phyloP scores from a whole-genome alignment of 64 coral and sea anemone species.

The Porites australiensis region DNA sequence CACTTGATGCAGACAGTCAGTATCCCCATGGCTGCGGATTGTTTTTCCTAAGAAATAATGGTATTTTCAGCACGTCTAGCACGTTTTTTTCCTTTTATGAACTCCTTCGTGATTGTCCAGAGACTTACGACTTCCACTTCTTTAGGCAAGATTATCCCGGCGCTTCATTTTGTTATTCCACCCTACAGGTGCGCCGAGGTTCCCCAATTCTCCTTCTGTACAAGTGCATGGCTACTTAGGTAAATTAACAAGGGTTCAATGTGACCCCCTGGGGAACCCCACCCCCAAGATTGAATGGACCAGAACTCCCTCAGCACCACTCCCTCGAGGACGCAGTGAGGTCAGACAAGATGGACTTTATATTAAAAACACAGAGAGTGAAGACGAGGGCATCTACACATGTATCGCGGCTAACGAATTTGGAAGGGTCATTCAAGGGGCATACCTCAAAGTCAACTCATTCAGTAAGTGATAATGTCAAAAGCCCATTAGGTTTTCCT shows the following conservation, averaged over 20 bases:
- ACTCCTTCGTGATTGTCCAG: not conserved
- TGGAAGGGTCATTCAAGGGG: constrained; percentile 43
- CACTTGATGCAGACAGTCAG: too few relatives aligned
- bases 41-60: too few relatives aligned
- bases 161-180: too few relatives aligned
- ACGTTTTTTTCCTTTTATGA: not conserved
- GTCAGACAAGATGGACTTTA: not conserved
- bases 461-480: not conserved
- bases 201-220: too few relatives aligned
- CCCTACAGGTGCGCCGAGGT: too few relatives aligned
- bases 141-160: not conserved
- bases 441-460: constrained; percentile 10
- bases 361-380: not conserved
- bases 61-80: not conserved
- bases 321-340: not conserved
- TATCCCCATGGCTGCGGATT: too few relatives aligned
- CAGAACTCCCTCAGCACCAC: too few relatives aligned
- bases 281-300: too few relatives aligned
- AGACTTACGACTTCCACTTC: not conserved
- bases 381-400: constrained; percentile 42
- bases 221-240: too few relatives aligned
- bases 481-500: not conserved
- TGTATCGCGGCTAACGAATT: constrained; percentile 52
- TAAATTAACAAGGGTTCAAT: too few relatives aligned
- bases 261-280: too few relatives aligned